phyloP scores from a whole-genome alignment of 2,888 invertebrate species.

The Patella depressa region DNA sequence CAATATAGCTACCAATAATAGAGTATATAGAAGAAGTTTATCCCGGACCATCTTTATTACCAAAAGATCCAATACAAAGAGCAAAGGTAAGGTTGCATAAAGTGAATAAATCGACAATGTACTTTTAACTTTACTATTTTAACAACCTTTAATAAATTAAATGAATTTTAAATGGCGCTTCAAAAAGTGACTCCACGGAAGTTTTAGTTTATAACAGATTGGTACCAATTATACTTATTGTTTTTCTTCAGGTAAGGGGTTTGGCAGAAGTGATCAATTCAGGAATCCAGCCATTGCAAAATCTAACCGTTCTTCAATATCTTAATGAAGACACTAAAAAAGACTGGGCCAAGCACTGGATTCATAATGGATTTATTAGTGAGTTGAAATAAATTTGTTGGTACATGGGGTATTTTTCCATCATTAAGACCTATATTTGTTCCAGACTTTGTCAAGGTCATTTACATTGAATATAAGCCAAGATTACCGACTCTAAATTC shows the following conservation, averaged over 20 bases:
- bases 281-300: conserved; percentile 97
- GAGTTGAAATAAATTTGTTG: conserved; percentile 28
- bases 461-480: too few relatives aligned
- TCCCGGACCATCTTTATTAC: conserved; percentile 84
- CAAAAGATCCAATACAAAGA: conserved; percentile 88
- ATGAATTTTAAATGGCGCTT: too few relatives aligned
- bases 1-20: conserved; percentile 81
- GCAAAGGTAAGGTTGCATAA: conserved; percentile 80
- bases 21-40: conserved; percentile 93
- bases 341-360: conserved; percentile 95
- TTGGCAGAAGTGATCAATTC: conserved; percentile 92
- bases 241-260: conserved; percentile 76
- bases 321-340: conserved; percentile 80
- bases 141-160: too few relatives aligned
- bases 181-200: too few relatives aligned
- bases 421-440: too few relatives aligned
- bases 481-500: too few relatives aligned
- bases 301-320: conserved; percentile 84
- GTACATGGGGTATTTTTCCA: too few relatives aligned
- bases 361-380: conserved; percentile 86
- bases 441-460: too few relatives aligned
- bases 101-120: too few relatives aligned
- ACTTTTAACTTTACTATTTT: too few relatives aligned
- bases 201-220: too few relatives aligned
- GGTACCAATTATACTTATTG: not conserved